Evolutionary conservation across 2,888 invertebrate species (phyloP), one percentile per base, ranked within the genome.

Genomic region (Polydrusus cervinus): DNA sequence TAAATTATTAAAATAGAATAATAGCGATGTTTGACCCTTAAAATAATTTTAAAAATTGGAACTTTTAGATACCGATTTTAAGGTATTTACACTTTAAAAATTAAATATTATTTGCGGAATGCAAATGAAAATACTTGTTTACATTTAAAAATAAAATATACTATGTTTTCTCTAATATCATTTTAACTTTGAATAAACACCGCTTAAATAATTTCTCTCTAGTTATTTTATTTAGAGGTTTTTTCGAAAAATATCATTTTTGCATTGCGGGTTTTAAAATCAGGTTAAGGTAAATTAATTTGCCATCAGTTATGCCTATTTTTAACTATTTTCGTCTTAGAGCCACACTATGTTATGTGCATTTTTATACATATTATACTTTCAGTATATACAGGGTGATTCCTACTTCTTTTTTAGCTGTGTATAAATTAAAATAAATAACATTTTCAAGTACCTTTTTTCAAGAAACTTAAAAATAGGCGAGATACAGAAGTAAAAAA

Each of bases 91-190:
- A 30, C 47, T 47, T 64, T 64, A 10, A 64, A 64, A 64, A 64
- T 47, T 49, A 53, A 64, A 61, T 25, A 25, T 64, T 64, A 49
- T 64, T 49, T 47, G 64, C 64, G 64, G 64, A 30, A 64, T 64
- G 64, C 64, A 68, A 45, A 66, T 66, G 66, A 66, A 66, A 66
- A 66, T 66, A 66, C 66, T 66, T 66, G 66, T 66, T 51, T 66
- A 53, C 34, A 53, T 66, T 53, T 40, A 20, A 40, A 66, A 66
- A 66, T 66, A 66, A 66, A 66, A 66, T 66, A 66, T 65, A 65
- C 47, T 64, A 47, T 65, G 65, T 65, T 65, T 65, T 47, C 9
- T 16, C 65, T 65, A 65, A 65, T 53, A 66, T 51, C 53, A 64
- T 64, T 64, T 64, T 47, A 64, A 30, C 49, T 64, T 47, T 20